A percentile compares a stretch with the other conserved stretches of the same genome.
These are phyloP conservation scores for Euleptes europaea DNA, from an alignment of 2,113 vertebrate species.

Conservation along the genomic window DNA sequence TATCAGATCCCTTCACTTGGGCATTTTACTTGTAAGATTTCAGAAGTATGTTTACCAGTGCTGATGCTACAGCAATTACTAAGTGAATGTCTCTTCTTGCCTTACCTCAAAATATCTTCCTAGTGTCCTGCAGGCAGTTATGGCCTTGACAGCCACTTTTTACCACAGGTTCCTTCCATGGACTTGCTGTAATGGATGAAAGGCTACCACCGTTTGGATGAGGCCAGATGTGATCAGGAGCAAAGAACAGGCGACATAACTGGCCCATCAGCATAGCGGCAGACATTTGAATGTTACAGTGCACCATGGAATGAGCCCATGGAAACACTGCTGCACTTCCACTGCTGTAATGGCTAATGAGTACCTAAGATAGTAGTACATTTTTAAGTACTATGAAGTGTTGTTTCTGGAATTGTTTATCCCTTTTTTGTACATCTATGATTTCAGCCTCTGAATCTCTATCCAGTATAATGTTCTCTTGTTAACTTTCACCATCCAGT, in stretches of 20 bases:
- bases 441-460: background rate
- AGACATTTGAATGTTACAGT: background rate
- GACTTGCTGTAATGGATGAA: background rate
- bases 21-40: background rate
- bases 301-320: background rate
- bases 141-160: background rate
- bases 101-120: background rate
- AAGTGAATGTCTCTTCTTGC: background rate
- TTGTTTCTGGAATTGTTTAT: background rate
- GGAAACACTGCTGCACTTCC: background rate
- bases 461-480: background rate
- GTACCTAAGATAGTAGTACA: background rate
- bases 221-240: background rate
- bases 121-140: background rate
- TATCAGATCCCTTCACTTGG: background rate
- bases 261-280: background rate
- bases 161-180: background rate
- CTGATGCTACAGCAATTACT: background rate
- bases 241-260: too few species aligned
- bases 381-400: background rate
- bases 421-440: background rate
- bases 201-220: background rate
- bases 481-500: background rate
- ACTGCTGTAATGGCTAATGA: background rate
- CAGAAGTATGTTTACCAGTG: background rate